Percentiles rank a stretch among this genome's conserved stretches.
phyloP scores from a whole-genome alignment of 2,113 vertebrate genomes.

The Pontoporia blainvillei region DNA sequence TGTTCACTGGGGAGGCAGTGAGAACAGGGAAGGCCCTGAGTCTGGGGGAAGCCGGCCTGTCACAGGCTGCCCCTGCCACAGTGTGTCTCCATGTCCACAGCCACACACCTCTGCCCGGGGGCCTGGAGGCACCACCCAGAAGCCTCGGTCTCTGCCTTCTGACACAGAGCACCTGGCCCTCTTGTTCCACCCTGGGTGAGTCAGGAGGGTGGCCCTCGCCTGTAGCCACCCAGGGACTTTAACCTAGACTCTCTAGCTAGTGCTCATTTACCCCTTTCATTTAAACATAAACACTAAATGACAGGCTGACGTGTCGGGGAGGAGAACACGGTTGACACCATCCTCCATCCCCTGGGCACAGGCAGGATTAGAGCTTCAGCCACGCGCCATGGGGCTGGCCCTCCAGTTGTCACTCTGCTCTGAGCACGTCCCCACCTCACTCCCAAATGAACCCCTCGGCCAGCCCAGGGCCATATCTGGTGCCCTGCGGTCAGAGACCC shows the following conservation, averaged over 20 bases:
- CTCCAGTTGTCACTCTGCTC: background rate
- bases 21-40: background rate
- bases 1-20: background rate
- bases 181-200: background rate
- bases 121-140: fast-evolving
- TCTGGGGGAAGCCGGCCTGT: background rate
- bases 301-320: background rate
- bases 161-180: background rate
- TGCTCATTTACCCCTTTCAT: background rate
- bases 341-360: background rate
- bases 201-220: background rate
- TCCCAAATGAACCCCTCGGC: background rate
- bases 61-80: background rate
- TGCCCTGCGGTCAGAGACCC: background rate
- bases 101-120: too few relatives aligned
- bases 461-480: background rate
- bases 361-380: background rate
- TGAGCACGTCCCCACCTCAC: background rate
- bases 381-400: fast-evolving
- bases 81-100: background rate
- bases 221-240: background rate
- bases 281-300: background rate
- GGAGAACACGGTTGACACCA: background rate
- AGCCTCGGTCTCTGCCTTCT: background rate
- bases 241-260: background rate